Evolutionary conservation across 2,797 vertebrate species (phyloP).

Genomic region (Falco peregrinus): DNA sequence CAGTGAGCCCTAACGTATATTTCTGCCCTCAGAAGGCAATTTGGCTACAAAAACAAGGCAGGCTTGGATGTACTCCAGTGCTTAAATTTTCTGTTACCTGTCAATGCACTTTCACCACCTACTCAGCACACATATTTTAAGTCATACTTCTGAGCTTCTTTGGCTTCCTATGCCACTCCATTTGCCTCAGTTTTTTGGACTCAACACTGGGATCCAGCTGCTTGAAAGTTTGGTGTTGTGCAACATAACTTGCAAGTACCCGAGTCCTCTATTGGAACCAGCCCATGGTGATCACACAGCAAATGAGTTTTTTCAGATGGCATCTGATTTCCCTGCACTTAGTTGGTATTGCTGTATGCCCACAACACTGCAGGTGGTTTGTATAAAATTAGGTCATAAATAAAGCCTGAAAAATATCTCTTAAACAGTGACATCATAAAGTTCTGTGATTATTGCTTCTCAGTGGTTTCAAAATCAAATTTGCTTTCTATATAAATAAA

Average conservation of each 20-base stretch:
- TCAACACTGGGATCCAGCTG: background rate
- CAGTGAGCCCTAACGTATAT: background rate
- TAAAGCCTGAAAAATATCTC: background rate
- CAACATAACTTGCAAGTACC: background rate
- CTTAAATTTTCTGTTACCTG: background rate
- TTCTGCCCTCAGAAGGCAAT: background rate
- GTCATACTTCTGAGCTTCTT: background rate
- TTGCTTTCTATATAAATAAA: constrained; percentile 56
- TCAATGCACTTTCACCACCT: background rate
- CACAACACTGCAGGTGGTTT: background rate
- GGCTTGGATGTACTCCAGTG: background rate
- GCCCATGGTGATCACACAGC: background rate
- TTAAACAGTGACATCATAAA: constrained; percentile 42
- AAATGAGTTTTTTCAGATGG: background rate
- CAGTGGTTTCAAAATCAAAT: constrained; percentile 45
- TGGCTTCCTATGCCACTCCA: background rate
- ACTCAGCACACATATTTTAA: background rate
- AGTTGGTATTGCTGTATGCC: background rate
- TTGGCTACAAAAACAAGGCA: background rate
- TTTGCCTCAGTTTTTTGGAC: background rate
- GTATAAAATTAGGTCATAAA: constrained; percentile 35
- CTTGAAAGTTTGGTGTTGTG: background rate
- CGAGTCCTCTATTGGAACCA: background rate
- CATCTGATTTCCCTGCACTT: background rate
- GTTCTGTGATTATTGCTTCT: constrained; percentile 24